phyloP scores from a whole-genome alignment of 2,888 invertebrate species.

The Exocentrus adspersus region DNA sequence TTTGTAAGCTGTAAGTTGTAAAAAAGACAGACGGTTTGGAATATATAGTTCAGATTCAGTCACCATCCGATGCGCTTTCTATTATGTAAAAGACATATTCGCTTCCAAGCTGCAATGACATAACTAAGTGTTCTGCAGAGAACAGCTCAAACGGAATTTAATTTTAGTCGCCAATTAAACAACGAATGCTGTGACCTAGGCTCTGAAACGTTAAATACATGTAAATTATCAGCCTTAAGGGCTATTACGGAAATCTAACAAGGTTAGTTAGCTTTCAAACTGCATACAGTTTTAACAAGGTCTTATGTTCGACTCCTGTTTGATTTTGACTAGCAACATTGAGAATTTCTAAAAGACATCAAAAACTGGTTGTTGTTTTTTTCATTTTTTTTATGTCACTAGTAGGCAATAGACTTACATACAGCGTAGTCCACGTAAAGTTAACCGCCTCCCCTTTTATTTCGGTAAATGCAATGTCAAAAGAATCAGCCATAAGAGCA shows the following conservation, averaged over 20 bases:
- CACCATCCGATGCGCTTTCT: neutral
- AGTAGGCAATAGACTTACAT: too few relatives aligned
- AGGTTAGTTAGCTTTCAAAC: neutral
- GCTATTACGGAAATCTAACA: neutral
- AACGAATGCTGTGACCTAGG: neutral
- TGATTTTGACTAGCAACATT: neutral
- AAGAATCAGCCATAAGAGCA: too few relatives aligned
- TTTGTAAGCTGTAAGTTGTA: too few relatives aligned
- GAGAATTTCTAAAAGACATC: neutral
- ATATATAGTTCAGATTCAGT: too few relatives aligned
- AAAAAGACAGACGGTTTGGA: too few relatives aligned
- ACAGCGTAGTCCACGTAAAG: too few relatives aligned
- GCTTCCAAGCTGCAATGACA: neutral
- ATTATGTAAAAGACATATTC: conserved; percentile 3
- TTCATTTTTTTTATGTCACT: too few relatives aligned
- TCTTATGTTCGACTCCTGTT: neutral
- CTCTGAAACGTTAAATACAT: neutral
- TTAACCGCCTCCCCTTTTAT: too few relatives aligned
- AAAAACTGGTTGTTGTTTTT: too few relatives aligned
- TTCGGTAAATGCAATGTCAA: too few relatives aligned
- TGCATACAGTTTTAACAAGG: neutral
- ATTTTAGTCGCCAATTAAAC: neutral
- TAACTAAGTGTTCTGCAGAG: neutral
- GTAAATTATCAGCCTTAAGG: neutral
- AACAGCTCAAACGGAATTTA: neutral